Evolutionary conservation across 2,113 vertebrate genomes (phyloP).

Genomic region (Scalopus aquaticus): DNA sequence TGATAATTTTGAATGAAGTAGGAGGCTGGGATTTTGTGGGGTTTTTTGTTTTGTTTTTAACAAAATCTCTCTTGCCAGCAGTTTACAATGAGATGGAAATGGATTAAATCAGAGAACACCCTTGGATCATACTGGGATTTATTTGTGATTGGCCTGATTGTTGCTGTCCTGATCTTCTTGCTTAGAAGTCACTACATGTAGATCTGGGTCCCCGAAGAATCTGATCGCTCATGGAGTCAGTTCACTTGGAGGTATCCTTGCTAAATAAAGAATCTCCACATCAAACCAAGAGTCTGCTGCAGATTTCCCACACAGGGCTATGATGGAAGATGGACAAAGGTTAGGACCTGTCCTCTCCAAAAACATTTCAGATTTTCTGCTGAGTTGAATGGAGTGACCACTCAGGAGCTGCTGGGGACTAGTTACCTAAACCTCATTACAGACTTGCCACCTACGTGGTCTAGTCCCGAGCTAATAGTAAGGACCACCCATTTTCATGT

Average conservation of each 20-base stretch:
- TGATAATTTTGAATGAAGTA: neutral
- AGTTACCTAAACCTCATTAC: neutral
- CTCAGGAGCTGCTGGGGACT: neutral
- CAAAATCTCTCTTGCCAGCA: slow-evolving; percentile 51
- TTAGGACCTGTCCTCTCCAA: neutral
- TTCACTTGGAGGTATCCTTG: slow-evolving; percentile 26
- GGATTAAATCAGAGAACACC: slow-evolving; percentile 45
- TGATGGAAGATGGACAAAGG: slow-evolving; percentile 13
- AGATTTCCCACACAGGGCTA: neutral
- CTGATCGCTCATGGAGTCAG: neutral
- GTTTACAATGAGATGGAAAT: slow-evolving; percentile 74
- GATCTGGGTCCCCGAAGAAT: slow-evolving; percentile 6
- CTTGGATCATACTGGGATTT: slow-evolving; percentile 78
- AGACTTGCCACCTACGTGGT: neutral
- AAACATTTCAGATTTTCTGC: slow-evolving; percentile 18
- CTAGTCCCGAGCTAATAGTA: neutral
- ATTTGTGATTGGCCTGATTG: slow-evolving; percentile 72
- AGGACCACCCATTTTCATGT: neutral
- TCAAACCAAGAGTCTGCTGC: neutral
- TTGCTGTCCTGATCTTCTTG: slow-evolving; percentile 70
- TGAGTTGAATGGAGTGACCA: neutral
- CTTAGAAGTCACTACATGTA: slow-evolving; percentile 64
- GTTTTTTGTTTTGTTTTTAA: slow-evolving; percentile 40
- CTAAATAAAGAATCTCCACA: slow-evolving; percentile 67
- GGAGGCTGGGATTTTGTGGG: neutral